Base-by-base conservation (phyloP, 2,113 vertebrate species). In the Oxyruncus cristatus region DNA sequence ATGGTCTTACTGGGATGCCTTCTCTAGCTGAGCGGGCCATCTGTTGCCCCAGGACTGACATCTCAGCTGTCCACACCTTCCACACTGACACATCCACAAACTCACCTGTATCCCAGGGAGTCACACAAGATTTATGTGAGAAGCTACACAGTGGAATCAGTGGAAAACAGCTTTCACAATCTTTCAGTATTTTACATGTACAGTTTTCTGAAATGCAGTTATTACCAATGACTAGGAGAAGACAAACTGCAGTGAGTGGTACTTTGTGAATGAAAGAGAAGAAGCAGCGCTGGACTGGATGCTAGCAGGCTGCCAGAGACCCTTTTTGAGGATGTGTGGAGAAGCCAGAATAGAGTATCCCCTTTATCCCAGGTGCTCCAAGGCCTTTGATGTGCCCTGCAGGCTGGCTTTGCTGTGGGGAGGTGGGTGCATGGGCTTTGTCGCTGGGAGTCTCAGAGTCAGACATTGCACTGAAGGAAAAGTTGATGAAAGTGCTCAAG, bases 311-410 rank as follows among this genome's bases (percentile, higher is more conserved):
- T 58, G 37, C 27, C 56, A 68, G 39, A 59, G 30, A 1, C 39
- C 28, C 33, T 82, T 68, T 75, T 12, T 1, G 0, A 68, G 65
- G 32, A 24, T 22, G 15, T 0, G 0, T 3, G 8, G 28, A 58
- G 32, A 30, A 79, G 23, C 12, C 3, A 5, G 16, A 30, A 47
- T 3, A 72, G 56, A 52, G 24, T 32, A 68, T 53, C 1, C 14
- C 5, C 26, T 3, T 2, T 11, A 24, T 4, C 5, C 0, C n/a
- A 0, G 10, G 1, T 7, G 16, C 46, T 77, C n/a, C 41, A 13
- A 2, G 7, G n/a, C 19, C 35, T 80, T 47, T 3, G 2, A 30
- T 2, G 3, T 33, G 17, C n/a, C 21, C 47, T 75, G 32, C 35
- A 55, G 80, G 12, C 4, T 78, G 55, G 17, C 24, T 67, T 56